Base-by-base conservation (phyloP, 2,113 vertebrate species). In the Sinocyclocheilus rhinocerous region DNA sequence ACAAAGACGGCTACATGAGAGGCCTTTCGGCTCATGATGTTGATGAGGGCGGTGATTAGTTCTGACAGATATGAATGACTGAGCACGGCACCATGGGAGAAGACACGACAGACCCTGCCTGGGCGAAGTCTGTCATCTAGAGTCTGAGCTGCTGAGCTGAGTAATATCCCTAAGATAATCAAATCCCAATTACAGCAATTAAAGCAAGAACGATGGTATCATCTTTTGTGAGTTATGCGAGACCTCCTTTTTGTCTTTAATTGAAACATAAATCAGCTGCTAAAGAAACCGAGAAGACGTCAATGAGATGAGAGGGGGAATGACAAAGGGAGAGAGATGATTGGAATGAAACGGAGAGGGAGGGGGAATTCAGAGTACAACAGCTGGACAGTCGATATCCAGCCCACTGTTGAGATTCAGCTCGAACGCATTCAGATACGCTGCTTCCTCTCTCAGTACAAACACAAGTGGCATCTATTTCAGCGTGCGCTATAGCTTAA, bases 381-480 rank as follows among this genome's bases (percentile, higher is more conserved):
- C 87, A 89, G 88, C 86, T 87, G 88, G 87, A 86, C 80, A 24
- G 88, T 78, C 84, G 72, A 87, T 57, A 83, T 76, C 85, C 59
- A 72, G 76, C 84, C 73, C 84, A 80, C 83, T 87, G 87, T 85
- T 85, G 63, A 86, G 87, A 76, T 76, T 82, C 61, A 5, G 67
- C 59, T 45, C 75, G 1, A 83, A 79, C 70, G 48, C 48, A 3
- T 29, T 81, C 67, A 81, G 15, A 67, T 39, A 33, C 42, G 48
- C 20, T 52, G 26, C 76, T 77, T 69, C 33, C 26, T 88, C 22
- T n/a, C 70, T 57, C 67, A 20, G n/a, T 48, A 48, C 26, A 78
- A 16, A 29, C 26, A n/a, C 45, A 15, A 81, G 81, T 70, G 76
- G n/a, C 33, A 59, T 39, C 65, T 78, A 76, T 67, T 33, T 86